Evolutionary conservation across 2,797 vertebrate species (phyloP).

Genomic region (Oreonectes daqikongensis): DNA sequence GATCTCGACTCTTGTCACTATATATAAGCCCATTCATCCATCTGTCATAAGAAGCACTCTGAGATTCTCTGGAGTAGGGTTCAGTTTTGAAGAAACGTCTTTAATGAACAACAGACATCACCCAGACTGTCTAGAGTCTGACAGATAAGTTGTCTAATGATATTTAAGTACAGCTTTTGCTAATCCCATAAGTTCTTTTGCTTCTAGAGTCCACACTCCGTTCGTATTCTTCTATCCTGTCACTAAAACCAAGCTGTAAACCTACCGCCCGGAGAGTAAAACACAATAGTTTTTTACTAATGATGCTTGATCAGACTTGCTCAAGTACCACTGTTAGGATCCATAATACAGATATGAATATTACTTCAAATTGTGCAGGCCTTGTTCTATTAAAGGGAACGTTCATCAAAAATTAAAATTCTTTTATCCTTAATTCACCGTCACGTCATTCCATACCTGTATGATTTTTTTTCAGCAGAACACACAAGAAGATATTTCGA

Average conservation of each 20-base stretch:
- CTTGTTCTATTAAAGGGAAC: no score
- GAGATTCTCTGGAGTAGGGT: slow-evolving; percentile 15
- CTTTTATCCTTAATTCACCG: no score
- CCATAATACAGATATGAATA: background rate
- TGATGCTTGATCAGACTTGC: no score
- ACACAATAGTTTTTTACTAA: no score
- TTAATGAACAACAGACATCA: background rate
- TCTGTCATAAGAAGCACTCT: slow-evolving; percentile 43
- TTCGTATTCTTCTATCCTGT: slow-evolving; percentile 64
- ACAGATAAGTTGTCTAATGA: slow-evolving; percentile 35
- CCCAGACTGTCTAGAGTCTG: slow-evolving; percentile 30
- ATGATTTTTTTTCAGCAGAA: no score
- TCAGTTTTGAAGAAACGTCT: slow-evolving; percentile 11
- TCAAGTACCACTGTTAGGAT: background rate
- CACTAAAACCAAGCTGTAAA: slow-evolving; percentile 17
- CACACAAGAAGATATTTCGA: no score
- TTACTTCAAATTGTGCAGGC: background rate
- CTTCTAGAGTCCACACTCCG: slow-evolving; percentile 59
- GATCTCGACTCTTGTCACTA: slow-evolving; percentile 23
- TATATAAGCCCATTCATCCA: slow-evolving; percentile 45
- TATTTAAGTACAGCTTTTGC: slow-evolving; percentile 63
- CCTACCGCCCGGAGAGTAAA: background rate
- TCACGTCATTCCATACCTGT: no score
- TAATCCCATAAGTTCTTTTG: slow-evolving; percentile 64
- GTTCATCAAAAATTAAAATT: no score